Base-by-base conservation (phyloP, 2,113 vertebrate species). In the Callipepla squamata region DNA sequence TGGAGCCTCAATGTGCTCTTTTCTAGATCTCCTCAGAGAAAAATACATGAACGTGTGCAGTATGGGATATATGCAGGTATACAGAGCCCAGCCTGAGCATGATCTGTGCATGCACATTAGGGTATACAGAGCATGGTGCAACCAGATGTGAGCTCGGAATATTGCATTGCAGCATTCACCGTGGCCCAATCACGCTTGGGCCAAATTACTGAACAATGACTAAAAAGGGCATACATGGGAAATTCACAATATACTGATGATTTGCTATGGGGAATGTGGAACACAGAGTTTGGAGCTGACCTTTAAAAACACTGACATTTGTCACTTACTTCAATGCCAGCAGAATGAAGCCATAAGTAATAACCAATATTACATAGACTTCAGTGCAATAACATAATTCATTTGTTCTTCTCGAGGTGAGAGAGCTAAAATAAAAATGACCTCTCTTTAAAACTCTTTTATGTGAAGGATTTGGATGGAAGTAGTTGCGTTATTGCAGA, bases 401-500 rank as follows among this genome's bases (percentile, higher is more conserved):
- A 17, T 86, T 38, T 78, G 28, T 79, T 84, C 40, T 11, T 70
- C 25, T 55, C 66, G 92, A 93, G 83, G 80, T 90, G 83, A 88
- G 23, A 75, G 23, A 78, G 44, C 69, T 92, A 51, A 95, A 90
- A 58, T 11, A 58, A 34, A 59, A 80, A 74, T 13, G 19, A 25
- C 45, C 19, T 80, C 65, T 28, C 32, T 90, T 86, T 44, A 45
- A 72, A 86, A 87, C 36, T 78, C 38, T 84, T 89, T 47, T 51
- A 30, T 77, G 25, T 72, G 57, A 44, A 90, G 69, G 25, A 63
- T 90, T 90, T 94, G 70, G 74, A 75, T 87, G 40, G 83, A 86
- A 91, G 40, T 9, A 90, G 28, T 87, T 83, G 80, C 86, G 57
- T 80, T 95, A 75, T n/a, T 90, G 40, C 47, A 88, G 77, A 78